Evolutionary conservation across 2,113 vertebrate species (phyloP).

Genomic region (Orcinus orca): DNA sequence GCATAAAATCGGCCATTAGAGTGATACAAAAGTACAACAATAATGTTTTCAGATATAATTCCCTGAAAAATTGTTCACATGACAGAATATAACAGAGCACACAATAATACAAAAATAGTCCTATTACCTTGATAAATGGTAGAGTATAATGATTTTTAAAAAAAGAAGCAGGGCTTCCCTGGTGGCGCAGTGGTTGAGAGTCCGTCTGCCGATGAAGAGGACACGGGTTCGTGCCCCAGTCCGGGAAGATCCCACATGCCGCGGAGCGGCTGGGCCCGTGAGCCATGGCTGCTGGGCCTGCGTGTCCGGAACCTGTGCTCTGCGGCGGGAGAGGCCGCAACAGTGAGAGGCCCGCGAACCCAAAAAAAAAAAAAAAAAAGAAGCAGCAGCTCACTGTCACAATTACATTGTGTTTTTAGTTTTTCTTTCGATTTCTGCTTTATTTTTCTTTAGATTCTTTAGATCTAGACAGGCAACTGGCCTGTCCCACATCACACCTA

Average conservation of each 20-base stretch:
- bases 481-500: background rate
- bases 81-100: background rate
- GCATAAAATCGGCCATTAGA: conserved; percentile 45
- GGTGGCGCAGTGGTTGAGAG: too few species aligned
- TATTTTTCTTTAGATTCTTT: background rate
- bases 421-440: background rate
- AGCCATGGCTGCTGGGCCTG: too few species aligned
- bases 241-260: too few species aligned
- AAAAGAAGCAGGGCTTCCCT: background rate
- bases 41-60: conserved; percentile 46
- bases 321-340: too few species aligned
- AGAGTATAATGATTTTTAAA: background rate
- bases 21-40: conserved; percentile 18
- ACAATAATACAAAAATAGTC: conserved; percentile 16
- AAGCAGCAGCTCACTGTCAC: background rate
- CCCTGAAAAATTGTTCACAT: background rate
- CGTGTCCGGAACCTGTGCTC: too few species aligned
- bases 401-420: background rate
- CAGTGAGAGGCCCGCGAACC: too few species aligned
- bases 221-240: fast-evolving
- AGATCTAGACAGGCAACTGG: background rate
- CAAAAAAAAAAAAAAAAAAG: too few species aligned
- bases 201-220: too few species aligned
- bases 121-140: background rate
- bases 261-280: too few species aligned